Base-by-base conservation (phyloP, 2,888 invertebrate species). In the Phortica magna region DNA sequence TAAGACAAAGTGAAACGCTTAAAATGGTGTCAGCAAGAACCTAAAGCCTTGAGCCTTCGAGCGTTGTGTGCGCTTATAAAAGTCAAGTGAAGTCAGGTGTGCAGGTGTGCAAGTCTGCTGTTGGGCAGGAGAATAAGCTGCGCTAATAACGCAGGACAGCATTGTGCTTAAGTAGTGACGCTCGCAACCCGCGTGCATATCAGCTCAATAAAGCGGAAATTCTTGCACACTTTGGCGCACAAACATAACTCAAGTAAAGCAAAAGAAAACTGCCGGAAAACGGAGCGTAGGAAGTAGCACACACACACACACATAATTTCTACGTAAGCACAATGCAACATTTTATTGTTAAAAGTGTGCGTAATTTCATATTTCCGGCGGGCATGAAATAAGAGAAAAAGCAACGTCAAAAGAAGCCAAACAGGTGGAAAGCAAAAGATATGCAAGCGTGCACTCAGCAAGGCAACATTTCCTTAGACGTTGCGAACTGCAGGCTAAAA, bases 311-410 rank as follows among this genome's bases (percentile, higher is more conserved):
- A 10, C 10, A 10, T 10, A 64, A 64, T 2, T 64, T 31, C 9
- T 39, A 9, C 2, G 7, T 3, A 17, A 17, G 7, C n/a, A 17
- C 9, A 22, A 39, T 10, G 39, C 64, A 65, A 31, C 59, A 65
- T 65, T 65, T 65, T 65, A 65, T 65, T 65, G 65, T 65, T 65
- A 41, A 9, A 39, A 65, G 41, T 65, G 65, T 65, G 65, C 65
- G 65, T 65, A 65, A 65, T 65, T 65, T 65, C 41, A n/a, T 65
- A 65, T 65, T 65, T 65, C 65, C 65, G 65, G 39, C 4, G 41
- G 31, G 39, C 14, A 39, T 14, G 31, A 14, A 31, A 65, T 12
- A 65, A 22, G 12, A 17, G 19, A 19, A 61, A n/a, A n/a, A n/a
- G n/a, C n/a, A n/a, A n/a, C n/a, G n/a, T n/a, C n/a, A n/a, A n/a